Evolutionary conservation across 2,797 vertebrate species (phyloP).

Genomic region (Acrocephalus scirpaceus): DNA sequence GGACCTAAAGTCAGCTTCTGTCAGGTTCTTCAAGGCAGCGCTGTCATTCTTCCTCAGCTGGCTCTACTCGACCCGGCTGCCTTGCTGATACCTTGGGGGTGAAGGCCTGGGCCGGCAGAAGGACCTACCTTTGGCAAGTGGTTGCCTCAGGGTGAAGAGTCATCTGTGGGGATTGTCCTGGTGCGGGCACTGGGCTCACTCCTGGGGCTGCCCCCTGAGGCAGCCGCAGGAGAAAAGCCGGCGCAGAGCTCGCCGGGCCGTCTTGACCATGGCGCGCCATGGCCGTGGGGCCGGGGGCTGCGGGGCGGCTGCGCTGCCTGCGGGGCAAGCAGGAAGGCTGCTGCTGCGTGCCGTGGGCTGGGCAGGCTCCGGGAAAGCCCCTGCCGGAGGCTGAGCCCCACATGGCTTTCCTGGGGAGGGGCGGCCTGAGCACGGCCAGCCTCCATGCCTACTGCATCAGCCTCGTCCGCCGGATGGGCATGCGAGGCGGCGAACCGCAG

Average conservation of each 20-base stretch:
- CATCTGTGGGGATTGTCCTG: accelerated
- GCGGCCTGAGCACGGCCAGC: accelerated
- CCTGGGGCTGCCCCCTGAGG: not conserved
- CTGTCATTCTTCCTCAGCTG: not conserved
- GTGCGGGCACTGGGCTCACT: too few relatives aligned
- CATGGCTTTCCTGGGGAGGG: not conserved
- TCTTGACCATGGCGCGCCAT: not conserved
- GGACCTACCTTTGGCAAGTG: too few relatives aligned
- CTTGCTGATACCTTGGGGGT: not conserved
- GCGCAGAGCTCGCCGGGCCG: not conserved
- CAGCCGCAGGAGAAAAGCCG: not conserved
- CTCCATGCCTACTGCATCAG: accelerated
- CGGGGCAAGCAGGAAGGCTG: not conserved
- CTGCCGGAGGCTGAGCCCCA: accelerated
- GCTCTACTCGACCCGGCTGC: not conserved
- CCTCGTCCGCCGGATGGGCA: accelerated
- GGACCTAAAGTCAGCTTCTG: too few relatives aligned
- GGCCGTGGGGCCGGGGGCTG: not conserved
- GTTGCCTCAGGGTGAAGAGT: not conserved
- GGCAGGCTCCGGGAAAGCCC: not conserved
- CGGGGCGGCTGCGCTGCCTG: too few relatives aligned
- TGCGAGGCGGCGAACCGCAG: accelerated
- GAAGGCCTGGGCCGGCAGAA: not conserved
- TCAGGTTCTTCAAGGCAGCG: not conserved
- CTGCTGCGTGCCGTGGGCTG: too few relatives aligned